Evolutionary conservation across 2,888 invertebrate species (phyloP).

Genomic region (Acanthosepion esculentum): DNA sequence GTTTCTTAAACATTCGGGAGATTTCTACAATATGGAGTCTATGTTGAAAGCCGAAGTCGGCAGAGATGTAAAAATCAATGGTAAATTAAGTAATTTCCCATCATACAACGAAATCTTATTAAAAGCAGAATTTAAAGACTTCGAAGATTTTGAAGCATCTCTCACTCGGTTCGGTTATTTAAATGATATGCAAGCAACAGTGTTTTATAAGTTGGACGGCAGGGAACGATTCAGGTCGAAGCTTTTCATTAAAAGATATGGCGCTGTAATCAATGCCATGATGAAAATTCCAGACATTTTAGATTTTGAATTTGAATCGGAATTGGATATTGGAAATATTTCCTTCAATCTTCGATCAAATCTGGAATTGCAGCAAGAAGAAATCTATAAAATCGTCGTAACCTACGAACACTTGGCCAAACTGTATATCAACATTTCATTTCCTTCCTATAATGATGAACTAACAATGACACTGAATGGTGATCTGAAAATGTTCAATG

Average conservation of each 20-base stretch:
- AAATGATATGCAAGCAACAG: not conserved
- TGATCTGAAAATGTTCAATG: constrained; percentile 44
- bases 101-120: not conserved
- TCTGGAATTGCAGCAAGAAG: not conserved
- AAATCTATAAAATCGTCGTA: not conserved
- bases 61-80: not conserved
- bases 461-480: constrained; percentile 50
- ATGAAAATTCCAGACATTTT: not conserved
- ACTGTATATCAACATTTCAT: not conserved
- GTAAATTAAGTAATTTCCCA: not conserved
- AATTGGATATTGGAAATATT: not conserved
- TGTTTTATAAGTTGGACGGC: not conserved
- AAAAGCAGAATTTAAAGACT: constrained; percentile 51
- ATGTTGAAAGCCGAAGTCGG: not conserved
- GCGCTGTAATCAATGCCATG: not conserved
- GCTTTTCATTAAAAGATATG: not conserved
- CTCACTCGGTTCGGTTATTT: not conserved
- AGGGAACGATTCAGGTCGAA: not conserved
- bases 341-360: not conserved
- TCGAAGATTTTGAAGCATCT: constrained; percentile 50
- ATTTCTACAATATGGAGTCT: not conserved
- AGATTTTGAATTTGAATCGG: not conserved
- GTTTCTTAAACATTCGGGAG: not conserved
- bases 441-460: not conserved
- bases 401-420: not conserved